phyloP scores from a whole-genome alignment of 1,140 invertebrate species.

The Matsumurasca onukii region DNA sequence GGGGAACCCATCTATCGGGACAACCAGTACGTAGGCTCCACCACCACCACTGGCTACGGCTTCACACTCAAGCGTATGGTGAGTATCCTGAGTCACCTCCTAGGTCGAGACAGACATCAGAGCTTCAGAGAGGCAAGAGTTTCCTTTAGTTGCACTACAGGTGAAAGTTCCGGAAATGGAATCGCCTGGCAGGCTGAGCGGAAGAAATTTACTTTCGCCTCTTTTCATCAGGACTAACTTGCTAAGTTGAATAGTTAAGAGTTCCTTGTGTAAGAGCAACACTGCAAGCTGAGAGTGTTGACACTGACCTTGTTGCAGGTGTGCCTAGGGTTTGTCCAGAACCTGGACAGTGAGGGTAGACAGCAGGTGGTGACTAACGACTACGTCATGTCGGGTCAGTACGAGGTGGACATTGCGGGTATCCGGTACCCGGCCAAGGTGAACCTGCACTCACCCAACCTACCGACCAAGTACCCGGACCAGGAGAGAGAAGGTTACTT shows the following conservation, averaged over 20 bases:
- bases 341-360: constrained; percentile 70
- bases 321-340: constrained; percentile 91
- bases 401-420: constrained; percentile 94
- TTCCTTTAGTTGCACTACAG: too few relatives aligned
- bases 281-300: constrained; percentile 12
- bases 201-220: too few relatives aligned
- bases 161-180: neutral
- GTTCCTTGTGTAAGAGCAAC: too few relatives aligned
- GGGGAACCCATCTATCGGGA: constrained; percentile 93
- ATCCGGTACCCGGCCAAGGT: constrained; percentile 66
- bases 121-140: neutral
- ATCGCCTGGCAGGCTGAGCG: too few relatives aligned
- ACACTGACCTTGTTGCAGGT: constrained; percentile 59
- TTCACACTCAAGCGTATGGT: constrained; percentile 93
- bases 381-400: constrained; percentile 84
- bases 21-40: constrained; percentile 87
- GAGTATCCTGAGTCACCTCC: neutral
- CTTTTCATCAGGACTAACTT: too few relatives aligned
- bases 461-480: constrained; percentile 83
- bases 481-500: constrained; percentile 78
- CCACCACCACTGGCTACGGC: constrained; percentile 93
- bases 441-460: constrained; percentile 80
- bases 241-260: too few relatives aligned
- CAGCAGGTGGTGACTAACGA: constrained; percentile 80
- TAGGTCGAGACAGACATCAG: neutral